phyloP scores from a whole-genome alignment of 2,888 invertebrate genomes.

The Ischnura elegans region DNA sequence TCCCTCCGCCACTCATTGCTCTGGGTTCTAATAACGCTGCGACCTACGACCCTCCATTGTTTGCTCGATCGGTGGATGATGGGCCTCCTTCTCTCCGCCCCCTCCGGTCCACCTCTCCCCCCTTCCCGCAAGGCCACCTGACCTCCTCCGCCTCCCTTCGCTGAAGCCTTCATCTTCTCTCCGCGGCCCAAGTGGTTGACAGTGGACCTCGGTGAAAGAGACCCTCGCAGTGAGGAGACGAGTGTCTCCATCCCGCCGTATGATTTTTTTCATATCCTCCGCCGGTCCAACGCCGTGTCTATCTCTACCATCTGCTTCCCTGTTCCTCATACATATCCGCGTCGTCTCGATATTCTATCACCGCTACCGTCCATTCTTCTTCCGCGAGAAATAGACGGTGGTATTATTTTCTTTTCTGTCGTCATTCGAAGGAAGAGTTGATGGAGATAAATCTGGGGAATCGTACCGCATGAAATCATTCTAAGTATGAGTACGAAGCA shows the following conservation, averaged over 20 bases:
- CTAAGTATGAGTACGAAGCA: no score
- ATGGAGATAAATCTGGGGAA: no score
- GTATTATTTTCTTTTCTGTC: neutral
- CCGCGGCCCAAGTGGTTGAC: slow-evolving; percentile 39
- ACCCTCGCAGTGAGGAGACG: neutral
- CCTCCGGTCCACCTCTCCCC: neutral
- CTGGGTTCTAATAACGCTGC: slow-evolving; percentile 57
- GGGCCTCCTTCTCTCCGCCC: neutral
- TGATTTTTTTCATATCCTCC: neutral
- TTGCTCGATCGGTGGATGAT: slow-evolving; percentile 43
- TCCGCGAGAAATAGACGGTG: neutral
- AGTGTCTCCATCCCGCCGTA: neutral
- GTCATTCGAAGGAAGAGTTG: neutral
- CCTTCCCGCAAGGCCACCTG: neutral
- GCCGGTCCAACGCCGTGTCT: neutral
- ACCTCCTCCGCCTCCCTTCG: neutral
- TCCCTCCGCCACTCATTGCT: neutral
- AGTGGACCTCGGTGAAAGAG: neutral
- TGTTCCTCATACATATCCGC: neutral
- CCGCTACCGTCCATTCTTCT: neutral
- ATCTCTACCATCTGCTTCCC: neutral
- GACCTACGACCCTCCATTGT: slow-evolving; percentile 58
- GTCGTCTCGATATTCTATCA: neutral
- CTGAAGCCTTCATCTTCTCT: neutral
- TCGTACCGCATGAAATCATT: no score